Percentiles rank a stretch among this genome's conserved stretches.
These are phyloP conservation scores for Anguilla japonica DNA, from an alignment of 2,113 vertebrate species.

Conservation along the genomic window DNA sequence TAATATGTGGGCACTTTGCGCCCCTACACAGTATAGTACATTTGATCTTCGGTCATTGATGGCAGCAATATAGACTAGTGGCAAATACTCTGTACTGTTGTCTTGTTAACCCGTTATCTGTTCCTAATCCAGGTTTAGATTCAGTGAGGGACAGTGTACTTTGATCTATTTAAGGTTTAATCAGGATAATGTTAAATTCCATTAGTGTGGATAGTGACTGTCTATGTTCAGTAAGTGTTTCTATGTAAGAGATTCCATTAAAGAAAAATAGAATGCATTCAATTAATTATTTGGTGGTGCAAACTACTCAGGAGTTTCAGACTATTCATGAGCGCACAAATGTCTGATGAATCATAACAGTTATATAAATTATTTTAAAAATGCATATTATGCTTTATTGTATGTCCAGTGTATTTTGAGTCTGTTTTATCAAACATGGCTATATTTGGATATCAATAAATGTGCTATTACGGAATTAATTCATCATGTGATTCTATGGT, in stretches of 20 bases:
- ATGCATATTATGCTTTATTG: not conserved
- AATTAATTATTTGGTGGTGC: not conserved
- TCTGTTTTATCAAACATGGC: not conserved
- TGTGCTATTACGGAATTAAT: not conserved
- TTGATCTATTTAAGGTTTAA: not conserved
- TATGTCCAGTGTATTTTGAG: not conserved
- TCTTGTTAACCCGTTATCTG: not conserved
- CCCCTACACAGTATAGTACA: not conserved
- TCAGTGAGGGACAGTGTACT: not conserved
- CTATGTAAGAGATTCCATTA: not conserved
- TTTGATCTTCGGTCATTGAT: not conserved
- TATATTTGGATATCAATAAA: not conserved
- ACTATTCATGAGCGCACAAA: not conserved
- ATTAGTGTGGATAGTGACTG: not conserved
- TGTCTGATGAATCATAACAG: not conserved
- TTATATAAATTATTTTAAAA: constrained; percentile 4
- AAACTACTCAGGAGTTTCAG: not conserved
- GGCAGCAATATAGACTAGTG: not conserved
- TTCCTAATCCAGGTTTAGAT: not conserved
- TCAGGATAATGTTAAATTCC: not conserved
- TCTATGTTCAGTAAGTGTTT: not conserved
- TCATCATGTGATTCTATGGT: not conserved
- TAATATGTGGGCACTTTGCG: not conserved
- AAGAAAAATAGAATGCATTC: not conserved
- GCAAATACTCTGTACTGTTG: not conserved